Evolutionary conservation across 2,888 invertebrate species (phyloP).

Genomic region (Xylocampa areola): DNA sequence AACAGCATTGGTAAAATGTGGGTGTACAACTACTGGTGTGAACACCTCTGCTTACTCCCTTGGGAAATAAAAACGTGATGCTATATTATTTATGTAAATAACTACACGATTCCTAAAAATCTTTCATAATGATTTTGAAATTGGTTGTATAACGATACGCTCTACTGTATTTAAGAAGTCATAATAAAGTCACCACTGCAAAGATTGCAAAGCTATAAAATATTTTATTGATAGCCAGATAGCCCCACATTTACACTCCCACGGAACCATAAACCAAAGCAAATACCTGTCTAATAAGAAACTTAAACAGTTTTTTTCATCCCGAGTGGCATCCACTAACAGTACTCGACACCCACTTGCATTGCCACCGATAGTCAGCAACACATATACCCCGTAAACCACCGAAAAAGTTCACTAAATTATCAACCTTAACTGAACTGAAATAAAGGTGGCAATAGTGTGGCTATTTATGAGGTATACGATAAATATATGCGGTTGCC

Average conservation of each 20-base stretch:
- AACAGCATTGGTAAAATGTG: too few species aligned
- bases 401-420: constrained; percentile 11
- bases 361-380: constrained; percentile 60
- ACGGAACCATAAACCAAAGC: constrained; percentile 68
- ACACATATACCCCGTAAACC: constrained; percentile 28
- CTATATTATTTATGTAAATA: too few species aligned
- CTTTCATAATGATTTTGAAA: too few species aligned
- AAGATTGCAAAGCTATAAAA: constrained; percentile 41
- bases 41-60: too few species aligned
- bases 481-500: constrained; percentile 49
- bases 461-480: constrained; percentile 21
- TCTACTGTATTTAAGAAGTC: too few species aligned
- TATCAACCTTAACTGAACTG: constrained; percentile 24
- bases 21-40: too few species aligned
- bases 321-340: constrained; percentile 70
- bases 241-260: constrained; percentile 62
- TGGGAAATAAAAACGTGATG: too few species aligned
- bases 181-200: constrained; percentile 33
- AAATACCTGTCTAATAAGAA: constrained; percentile 73
- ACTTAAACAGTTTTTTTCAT: constrained; percentile 69
- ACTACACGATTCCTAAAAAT: neutral
- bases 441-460: constrained; percentile 45
- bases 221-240: constrained; percentile 48
- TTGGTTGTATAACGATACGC: too few species aligned
- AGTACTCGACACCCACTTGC: constrained; percentile 76